Percentiles rank a stretch among this genome's conserved stretches.
Evolutionary conservation across 1,140 invertebrate genomes (phyloP).

Genomic region (Protaetia brevitarsis): DNA sequence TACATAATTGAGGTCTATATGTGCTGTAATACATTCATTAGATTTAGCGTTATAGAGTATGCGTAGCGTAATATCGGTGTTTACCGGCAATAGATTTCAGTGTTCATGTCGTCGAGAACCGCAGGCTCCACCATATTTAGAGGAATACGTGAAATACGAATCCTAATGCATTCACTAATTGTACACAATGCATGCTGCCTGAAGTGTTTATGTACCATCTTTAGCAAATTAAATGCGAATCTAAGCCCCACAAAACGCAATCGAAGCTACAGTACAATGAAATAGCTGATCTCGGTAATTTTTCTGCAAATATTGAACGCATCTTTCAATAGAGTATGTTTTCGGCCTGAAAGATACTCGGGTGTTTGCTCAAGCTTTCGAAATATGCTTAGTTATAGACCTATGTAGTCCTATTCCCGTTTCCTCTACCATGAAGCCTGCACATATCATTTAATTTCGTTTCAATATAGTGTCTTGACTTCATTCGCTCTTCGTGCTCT

Average conservation of each 20-base stretch:
- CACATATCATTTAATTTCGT: too few species aligned
- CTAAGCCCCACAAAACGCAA: not conserved
- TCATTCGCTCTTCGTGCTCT: too few species aligned
- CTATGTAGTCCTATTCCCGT: too few species aligned
- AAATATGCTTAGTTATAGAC: too few species aligned
- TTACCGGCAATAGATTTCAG: not conserved
- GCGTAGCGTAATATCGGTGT: not conserved
- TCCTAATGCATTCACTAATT: not conserved
- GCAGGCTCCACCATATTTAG: not conserved
- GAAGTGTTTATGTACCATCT: not conserved
- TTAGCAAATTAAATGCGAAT: not conserved
- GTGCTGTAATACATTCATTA: conserved; percentile 7
- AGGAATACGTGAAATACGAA: not conserved
- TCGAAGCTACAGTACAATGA: too few species aligned
- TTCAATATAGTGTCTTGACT: too few species aligned
- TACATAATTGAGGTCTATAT: not conserved
- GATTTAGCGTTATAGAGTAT: not conserved
- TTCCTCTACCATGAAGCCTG: too few species aligned
- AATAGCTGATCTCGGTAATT: too few species aligned
- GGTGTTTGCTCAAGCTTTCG: too few species aligned
- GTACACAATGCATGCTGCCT: not conserved
- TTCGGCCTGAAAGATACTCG: too few species aligned
- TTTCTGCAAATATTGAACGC: too few species aligned
- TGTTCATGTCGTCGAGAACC: not conserved
- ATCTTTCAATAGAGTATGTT: too few species aligned